phyloP scores from a whole-genome alignment of 2,797 vertebrate genomes.

The Naso thynnoides region DNA sequence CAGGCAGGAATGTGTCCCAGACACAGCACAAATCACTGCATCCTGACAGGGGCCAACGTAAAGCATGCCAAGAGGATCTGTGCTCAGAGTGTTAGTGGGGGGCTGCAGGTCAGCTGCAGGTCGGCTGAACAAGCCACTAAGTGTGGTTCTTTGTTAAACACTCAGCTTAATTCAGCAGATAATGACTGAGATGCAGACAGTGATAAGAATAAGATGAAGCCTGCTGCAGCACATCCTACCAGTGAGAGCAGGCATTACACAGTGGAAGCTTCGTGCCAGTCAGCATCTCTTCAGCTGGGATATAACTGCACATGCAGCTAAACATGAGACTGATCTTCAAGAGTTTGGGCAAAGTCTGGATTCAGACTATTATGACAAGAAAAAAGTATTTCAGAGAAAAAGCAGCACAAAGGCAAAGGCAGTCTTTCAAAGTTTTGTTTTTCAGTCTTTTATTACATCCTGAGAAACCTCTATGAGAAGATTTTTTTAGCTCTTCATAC shows the following conservation, averaged over 20 bases:
- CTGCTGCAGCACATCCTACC: constrained; percentile 1
- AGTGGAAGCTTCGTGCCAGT: not conserved
- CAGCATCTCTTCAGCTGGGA: not conserved
- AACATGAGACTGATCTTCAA: constrained; percentile 8
- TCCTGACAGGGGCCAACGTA: constrained; percentile 38
- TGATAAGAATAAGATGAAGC: constrained; percentile 16
- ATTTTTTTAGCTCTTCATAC: not conserved
- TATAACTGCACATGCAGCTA: not conserved
- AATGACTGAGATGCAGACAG: not conserved
- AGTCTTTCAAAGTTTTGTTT: not conserved
- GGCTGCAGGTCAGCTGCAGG: constrained; percentile 48
- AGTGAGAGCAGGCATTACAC: not conserved
- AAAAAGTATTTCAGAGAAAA: too few species aligned
- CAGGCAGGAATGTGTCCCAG: constrained; percentile 48
- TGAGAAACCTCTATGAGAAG: not conserved
- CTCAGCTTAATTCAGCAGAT: constrained; percentile 10
- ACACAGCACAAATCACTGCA: constrained; percentile 56
- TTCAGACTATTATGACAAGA: too few species aligned
- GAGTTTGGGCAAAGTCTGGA: not conserved
- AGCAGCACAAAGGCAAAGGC: too few species aligned
- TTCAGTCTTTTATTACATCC: not conserved
- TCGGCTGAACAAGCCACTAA: constrained; percentile 32
- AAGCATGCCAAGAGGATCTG: constrained; percentile 54
- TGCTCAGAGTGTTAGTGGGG: constrained; percentile 44
- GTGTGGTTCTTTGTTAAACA: constrained; percentile 33